Conservation (phyloP, 2,113 vertebrate species). For the Guaruba guarouba region DNA sequence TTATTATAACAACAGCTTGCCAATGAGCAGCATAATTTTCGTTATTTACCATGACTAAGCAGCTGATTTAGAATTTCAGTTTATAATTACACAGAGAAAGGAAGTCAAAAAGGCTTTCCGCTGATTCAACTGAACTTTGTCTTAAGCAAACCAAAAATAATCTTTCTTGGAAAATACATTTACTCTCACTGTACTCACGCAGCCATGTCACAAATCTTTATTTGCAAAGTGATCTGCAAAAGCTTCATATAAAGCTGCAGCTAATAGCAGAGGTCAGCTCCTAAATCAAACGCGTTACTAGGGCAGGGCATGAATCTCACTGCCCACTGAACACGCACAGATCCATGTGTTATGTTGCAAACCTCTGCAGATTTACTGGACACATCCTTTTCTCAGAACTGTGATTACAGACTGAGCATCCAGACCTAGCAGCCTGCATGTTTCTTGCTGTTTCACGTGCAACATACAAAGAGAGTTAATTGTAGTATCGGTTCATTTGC, state of each 20-base stretch:
- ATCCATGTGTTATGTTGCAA: accelerated
- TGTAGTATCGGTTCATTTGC: background rate
- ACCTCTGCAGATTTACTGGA: background rate
- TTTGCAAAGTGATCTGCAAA: background rate
- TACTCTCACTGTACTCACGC: background rate
- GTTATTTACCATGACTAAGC: background rate
- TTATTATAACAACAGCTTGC: background rate
- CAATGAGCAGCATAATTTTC: background rate
- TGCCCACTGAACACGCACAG: accelerated
- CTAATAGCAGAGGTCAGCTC: background rate
- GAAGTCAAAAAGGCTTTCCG: slow-evolving; percentile 3
- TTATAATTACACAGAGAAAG: slow-evolving; percentile 13
- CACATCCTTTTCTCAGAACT: background rate
- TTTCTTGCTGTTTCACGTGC: background rate
- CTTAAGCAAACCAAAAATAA: slow-evolving; percentile 3
- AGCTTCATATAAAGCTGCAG: background rate
- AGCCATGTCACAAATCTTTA: background rate
- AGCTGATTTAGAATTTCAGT: background rate
- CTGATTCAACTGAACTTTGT: background rate
- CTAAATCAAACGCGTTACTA: background rate
- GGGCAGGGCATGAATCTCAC: background rate
- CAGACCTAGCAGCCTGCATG: background rate
- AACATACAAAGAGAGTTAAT: background rate
- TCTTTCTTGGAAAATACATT: background rate
- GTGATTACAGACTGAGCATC: background rate